Percentiles rank a stretch among this genome's conserved stretches.
These are phyloP conservation scores for Odontamblyopus rebecca DNA, from an alignment of 2,797 vertebrate genomes.

Conservation along the genomic window DNA sequence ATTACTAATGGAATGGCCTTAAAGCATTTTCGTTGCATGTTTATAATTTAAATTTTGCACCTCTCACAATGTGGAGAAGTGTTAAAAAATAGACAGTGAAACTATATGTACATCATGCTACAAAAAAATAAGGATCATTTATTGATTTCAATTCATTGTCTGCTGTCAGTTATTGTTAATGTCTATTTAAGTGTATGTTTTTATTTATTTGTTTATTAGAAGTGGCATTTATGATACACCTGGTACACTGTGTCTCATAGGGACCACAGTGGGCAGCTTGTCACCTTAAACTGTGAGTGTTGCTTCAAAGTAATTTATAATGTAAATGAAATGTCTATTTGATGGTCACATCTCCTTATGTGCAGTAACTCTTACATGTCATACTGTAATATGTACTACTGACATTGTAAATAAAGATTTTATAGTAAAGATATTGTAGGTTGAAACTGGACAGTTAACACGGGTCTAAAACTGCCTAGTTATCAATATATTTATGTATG, in stretches of 20 bases:
- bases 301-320: conserved; percentile 53
- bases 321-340: conserved; percentile 52
- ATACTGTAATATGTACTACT: conserved; percentile 55
- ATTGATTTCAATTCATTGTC: conserved; percentile 45
- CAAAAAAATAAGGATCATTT: conserved; percentile 13
- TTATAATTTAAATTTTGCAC: conserved; percentile 31
- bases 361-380: conserved; percentile 51
- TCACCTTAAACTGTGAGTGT: conserved; percentile 48
- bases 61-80: conserved; percentile 16
- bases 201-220: conserved; percentile 62
- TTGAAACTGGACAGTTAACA: conserved; percentile 34
- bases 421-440: conserved; percentile 42
- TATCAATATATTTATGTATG: conserved; percentile 39
- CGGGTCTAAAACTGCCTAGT: conserved; percentile 52
- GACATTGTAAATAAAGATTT: conserved; percentile 63
- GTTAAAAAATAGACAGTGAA: conserved; percentile 22
- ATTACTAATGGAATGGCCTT: conserved; percentile 57
- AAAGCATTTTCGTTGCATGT: conserved; percentile 33
- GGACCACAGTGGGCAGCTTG: conserved; percentile 42
- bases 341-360: conserved; percentile 47
- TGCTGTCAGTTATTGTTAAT: conserved; percentile 25
- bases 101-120: conserved; percentile 22
- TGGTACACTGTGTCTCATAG: conserved; percentile 45
- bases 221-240: conserved; percentile 37
- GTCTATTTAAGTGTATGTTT: conserved; percentile 36